Base-by-base conservation (phyloP, 2,888 invertebrate genomes). In the Steromphala cineraria region DNA sequence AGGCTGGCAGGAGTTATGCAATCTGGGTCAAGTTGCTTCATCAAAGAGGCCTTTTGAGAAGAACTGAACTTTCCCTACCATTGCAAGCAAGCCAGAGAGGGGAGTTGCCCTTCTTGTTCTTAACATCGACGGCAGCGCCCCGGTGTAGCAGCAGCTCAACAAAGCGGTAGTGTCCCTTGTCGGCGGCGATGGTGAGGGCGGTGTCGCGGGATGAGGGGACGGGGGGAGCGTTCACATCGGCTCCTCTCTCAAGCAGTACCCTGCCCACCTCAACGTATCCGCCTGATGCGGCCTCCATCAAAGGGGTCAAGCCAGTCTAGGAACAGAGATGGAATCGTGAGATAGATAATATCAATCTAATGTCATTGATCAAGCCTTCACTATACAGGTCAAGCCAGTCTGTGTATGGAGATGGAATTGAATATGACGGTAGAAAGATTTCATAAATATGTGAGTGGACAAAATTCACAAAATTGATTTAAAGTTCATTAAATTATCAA, bases 331-430 rank as follows among this genome's bases (percentile, higher is more conserved):
- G 46, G 46, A 46, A 46, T 46, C 13, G 4, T n/a, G n/a, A n/a
- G n/a, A n/a, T n/a, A n/a, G n/a, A n/a, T n/a, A n/a, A n/a, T n/a
- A n/a, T n/a, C n/a, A n/a, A n/a, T n/a, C n/a, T n/a, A n/a, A n/a
- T n/a, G n/a, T n/a, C n/a, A n/a, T n/a, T 91, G 98, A 98, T 0
- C 99, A 99, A 75, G 99, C 99, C 94, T 99, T 99, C 99, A 99
- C 99, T 28, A 99, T 95, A 0, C 99, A 99, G 19, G 99, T 99
- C 81, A 99, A 95, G 0, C 99, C 99, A 80, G 99, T 99, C 96
- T 96, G 89, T 31, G 19, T 36, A 36, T 4, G 36, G 46, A 46
- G 10, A 46, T 1, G 46, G 46, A 46, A 46, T 46, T 46, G 4
- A 36, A 10, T 46, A 46, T 46, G 13, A 46, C 46, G 13, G 46